Evolutionary conservation across 2,113 vertebrate genomes (phyloP).

Genomic region (Oncorhynchus clarkii): DNA sequence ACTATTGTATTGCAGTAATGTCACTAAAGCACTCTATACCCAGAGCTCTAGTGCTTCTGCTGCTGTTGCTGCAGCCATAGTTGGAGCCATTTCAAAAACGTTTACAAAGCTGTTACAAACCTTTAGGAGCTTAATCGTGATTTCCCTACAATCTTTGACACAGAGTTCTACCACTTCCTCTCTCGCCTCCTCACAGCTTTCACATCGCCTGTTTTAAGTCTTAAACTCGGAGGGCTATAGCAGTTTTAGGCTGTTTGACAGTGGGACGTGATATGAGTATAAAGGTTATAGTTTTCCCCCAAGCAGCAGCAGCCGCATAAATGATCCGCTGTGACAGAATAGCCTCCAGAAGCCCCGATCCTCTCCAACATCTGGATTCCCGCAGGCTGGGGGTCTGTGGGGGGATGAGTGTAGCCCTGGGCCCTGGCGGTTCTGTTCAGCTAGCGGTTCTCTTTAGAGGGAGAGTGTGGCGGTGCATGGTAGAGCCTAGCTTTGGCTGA

Average conservation of each 20-base stretch:
- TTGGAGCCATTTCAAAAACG: conserved; percentile 4
- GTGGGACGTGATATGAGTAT: background rate
- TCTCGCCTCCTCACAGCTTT: no score
- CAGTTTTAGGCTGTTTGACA: no score
- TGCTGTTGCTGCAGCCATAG: background rate
- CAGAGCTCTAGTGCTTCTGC: background rate
- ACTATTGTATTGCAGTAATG: conserved; percentile 25
- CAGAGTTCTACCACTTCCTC: no score
- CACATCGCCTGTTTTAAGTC: no score
- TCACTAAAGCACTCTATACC: conserved; percentile 16
- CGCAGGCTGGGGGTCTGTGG: background rate
- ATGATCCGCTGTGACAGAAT: background rate
- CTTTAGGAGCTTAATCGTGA: background rate
- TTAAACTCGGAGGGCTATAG: no score
- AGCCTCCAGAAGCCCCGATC: background rate
- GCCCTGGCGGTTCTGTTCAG: background rate
- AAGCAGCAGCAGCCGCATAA: background rate
- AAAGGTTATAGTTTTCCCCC: background rate
- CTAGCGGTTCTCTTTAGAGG: background rate
- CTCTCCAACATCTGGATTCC: background rate
- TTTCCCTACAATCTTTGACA: background rate
- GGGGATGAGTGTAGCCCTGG: background rate
- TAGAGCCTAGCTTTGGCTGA: conserved; percentile 31
- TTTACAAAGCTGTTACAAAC: background rate
- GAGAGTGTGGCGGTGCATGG: background rate